phyloP scores from a whole-genome alignment of 2,797 vertebrate genomes.

The Hafferia zeledoni region DNA sequence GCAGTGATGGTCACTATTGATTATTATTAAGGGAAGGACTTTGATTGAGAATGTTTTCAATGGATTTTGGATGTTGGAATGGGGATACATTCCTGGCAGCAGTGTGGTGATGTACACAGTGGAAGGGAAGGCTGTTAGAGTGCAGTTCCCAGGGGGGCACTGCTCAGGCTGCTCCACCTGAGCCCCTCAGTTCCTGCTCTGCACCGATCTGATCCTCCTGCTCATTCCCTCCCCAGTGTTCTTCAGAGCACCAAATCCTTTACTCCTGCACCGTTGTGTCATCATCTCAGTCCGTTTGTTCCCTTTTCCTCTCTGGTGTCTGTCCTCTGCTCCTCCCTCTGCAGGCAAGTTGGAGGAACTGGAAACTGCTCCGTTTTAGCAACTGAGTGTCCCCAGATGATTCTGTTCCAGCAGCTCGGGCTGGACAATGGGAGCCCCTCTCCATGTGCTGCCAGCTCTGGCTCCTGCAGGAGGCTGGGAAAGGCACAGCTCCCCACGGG shows the following conservation, averaged over 20 bases:
- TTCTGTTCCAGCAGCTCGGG: not conserved
- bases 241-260: not conserved
- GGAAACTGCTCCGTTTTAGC: not conserved
- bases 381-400: not conserved
- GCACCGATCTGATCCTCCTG: not conserved
- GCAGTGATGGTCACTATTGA: not conserved
- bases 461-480: not conserved
- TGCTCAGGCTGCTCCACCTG: not conserved
- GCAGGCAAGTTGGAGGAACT: not conserved
- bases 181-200: not conserved
- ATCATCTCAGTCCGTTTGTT: not conserved
- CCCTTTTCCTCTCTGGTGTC: not conserved
- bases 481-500: not conserved
- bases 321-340: not conserved
- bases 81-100: not conserved
- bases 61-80: not conserved
- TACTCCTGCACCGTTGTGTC: not conserved
- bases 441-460: not conserved
- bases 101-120: not conserved
- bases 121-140: not conserved
- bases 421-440: not conserved
- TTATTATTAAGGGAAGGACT: not conserved
- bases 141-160: not conserved
- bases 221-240: not conserved
- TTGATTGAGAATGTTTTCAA: not conserved